Conservation (phyloP, 2,888 invertebrate genomes). For the Latheticus oryzae region DNA sequence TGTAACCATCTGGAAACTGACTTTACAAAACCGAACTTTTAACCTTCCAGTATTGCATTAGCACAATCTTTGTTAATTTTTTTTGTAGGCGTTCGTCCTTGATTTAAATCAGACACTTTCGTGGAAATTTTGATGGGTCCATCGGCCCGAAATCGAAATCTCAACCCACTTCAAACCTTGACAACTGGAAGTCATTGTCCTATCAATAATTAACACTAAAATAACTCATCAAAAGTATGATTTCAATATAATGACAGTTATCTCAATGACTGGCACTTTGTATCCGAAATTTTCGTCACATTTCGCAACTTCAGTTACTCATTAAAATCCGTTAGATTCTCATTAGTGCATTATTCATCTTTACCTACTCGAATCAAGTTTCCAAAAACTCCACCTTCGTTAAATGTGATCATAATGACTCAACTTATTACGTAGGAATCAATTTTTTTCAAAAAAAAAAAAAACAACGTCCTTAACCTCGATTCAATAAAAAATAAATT, state of each 20-base stretch:
- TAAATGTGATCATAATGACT: conserved; percentile 18
- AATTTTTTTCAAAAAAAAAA: conserved; percentile 4
- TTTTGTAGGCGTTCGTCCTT: too few relatives aligned
- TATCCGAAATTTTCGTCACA: conserved; percentile 21
- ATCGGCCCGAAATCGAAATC: conserved; percentile 31
- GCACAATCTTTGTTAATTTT: too few relatives aligned
- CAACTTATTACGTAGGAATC: conserved; percentile 29
- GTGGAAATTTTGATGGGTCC: too few relatives aligned
- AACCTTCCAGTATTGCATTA: too few relatives aligned
- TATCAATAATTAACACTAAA: conserved; percentile 19
- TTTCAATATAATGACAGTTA: conserved; percentile 23
- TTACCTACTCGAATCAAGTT: conserved; percentile 43
- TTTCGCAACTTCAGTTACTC: conserved; percentile 33
- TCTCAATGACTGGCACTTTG: conserved; percentile 4
- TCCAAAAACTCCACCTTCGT: conserved; percentile 51
- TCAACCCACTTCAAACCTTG: conserved; percentile 25
- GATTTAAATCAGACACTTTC: too few relatives aligned
- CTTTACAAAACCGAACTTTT: too few relatives aligned
- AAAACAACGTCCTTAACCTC: conserved; percentile 17
- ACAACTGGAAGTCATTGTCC: conserved; percentile 25
- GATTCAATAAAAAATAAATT: conserved; percentile 9
- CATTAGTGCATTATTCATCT: conserved; percentile 39
- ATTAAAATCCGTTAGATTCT: conserved; percentile 29
- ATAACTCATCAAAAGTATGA: conserved; percentile 7
- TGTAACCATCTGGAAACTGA: too few relatives aligned